phyloP scores from a whole-genome alignment of 2,888 invertebrate genomes.

The Eueremaeus valkanovi region DNA sequence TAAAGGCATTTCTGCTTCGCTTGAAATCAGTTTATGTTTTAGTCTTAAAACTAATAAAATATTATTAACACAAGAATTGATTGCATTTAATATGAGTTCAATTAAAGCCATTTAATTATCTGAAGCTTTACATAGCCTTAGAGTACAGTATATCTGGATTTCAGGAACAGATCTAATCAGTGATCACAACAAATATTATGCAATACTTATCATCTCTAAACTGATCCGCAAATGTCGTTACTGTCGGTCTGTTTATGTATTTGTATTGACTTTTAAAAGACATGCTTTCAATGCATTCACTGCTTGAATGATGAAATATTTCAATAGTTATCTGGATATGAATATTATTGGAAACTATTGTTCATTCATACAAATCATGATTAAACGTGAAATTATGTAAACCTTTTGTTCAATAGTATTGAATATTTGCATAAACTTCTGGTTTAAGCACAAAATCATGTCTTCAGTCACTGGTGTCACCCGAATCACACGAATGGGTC shows the following conservation, averaged over 20 bases:
- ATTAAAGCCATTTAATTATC: not conserved
- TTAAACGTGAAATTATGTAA: too few species aligned
- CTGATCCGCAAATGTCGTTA: not conserved
- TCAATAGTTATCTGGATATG: too few species aligned
- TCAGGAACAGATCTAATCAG: too few species aligned
- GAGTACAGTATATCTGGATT: too few species aligned
- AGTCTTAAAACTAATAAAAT: not conserved
- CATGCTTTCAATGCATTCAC: not conserved
- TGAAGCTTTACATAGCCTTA: too few species aligned
- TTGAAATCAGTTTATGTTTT: not conserved
- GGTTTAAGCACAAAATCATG: not conserved
- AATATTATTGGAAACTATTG: not conserved
- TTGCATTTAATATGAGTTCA: not conserved
- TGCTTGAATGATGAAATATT: slow-evolving; percentile 8
- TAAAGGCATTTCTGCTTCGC: not conserved
- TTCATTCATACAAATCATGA: not conserved
- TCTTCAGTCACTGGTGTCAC: not conserved
- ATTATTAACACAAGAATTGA: not conserved
- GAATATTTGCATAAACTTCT: not conserved
- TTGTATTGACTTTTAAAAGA: too few species aligned
- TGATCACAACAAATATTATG: not conserved
- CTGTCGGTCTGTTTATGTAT: not conserved
- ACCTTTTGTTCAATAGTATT: too few species aligned
- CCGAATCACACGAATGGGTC: not conserved
- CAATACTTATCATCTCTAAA: not conserved